These are phyloP conservation scores for Ophion ventricosus DNA, from an alignment of 2,888 invertebrate genomes.

Conservation along the genomic window DNA sequence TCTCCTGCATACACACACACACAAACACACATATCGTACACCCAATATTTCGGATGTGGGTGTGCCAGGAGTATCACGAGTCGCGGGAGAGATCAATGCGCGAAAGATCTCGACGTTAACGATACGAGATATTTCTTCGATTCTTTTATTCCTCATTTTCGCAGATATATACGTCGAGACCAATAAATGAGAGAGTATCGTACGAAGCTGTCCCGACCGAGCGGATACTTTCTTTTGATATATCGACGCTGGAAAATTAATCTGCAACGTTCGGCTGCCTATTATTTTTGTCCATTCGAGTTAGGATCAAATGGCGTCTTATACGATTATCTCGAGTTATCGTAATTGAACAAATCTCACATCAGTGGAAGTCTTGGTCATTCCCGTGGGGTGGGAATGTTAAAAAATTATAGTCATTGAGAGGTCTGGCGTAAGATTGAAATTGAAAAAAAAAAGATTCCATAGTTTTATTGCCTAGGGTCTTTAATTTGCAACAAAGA, in stretches of 20 bases:
- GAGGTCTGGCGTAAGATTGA: too few relatives aligned
- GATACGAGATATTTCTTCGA: constrained; percentile 50
- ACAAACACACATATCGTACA: background rate
- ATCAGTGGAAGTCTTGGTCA: background rate
- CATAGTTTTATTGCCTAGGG: too few relatives aligned
- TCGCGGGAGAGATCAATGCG: constrained; percentile 42
- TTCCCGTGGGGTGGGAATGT: too few relatives aligned
- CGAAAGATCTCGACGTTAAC: constrained; percentile 44
- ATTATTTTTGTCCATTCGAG: constrained; percentile 19
- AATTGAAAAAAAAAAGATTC: too few relatives aligned
- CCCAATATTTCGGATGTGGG: constrained; percentile 16
- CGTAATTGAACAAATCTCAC: background rate
- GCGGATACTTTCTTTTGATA: constrained; percentile 37
- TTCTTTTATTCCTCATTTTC: constrained; percentile 25
- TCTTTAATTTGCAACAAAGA: too few relatives aligned
- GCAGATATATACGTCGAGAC: background rate
- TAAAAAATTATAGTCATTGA: too few relatives aligned
- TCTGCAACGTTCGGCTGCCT: background rate
- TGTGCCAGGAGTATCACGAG: constrained; percentile 2
- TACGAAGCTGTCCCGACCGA: background rate
- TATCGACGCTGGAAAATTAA: constrained; percentile 41
- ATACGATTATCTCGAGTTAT: background rate
- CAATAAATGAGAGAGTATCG: constrained; percentile 28
- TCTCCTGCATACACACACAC: background rate
- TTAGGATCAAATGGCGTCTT: background rate